Evolutionary conservation across 2,797 vertebrate genomes (phyloP), one percentile per base, ranked within the genome.

Genomic region (Sebastes wilsoni): DNA sequence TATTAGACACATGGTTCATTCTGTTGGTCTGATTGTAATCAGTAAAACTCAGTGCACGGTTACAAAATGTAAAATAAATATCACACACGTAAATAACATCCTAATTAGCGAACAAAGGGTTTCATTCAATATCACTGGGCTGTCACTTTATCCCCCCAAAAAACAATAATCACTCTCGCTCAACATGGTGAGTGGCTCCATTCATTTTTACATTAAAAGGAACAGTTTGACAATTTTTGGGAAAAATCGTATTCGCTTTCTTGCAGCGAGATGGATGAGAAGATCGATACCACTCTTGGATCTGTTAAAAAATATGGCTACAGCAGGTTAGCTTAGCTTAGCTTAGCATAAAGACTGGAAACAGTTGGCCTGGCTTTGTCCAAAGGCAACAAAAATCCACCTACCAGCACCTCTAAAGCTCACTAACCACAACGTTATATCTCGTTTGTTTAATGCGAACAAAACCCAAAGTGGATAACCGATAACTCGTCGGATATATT

Each of bases 1-100:
- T 60, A 25, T 64, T 11, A 61, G 8, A 75, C 38, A 56, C 12
- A 66, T 66, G 3, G 30, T 66, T 49, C 34, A 86, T 65, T 80
- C 56, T 66, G 52, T 83, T 83, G 49, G 64, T 79, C 78, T 69
- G 61, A 70, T 71, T 80, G 18, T 54, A 52, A 52, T 75, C 30
- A 76, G 32, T 80, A 76, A 85, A 88, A 85, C 80, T 82, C 89
- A 90, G 80, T 89, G 87, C 81, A 83, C 56, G 6, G 56, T 55
- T 65, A 69, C 18, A 88, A 87, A 82, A 83, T 54, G 20, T 18
- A 89, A 89, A 87, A 94, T 86, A 91, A 91, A 87, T 83, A 90
- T 58, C 46, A 86, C 56, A 77, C 59, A 22, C 18, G 6, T 72
- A 81, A 66, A 27, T 13, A 82, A 58, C 61, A 81, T 16, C 28